A percentile compares a stretch with the other conserved stretches of the same genome.
These are phyloP conservation scores for Anas platyrhynchos DNA, from an alignment of 2,113 vertebrate species.

Conservation along the genomic window DNA sequence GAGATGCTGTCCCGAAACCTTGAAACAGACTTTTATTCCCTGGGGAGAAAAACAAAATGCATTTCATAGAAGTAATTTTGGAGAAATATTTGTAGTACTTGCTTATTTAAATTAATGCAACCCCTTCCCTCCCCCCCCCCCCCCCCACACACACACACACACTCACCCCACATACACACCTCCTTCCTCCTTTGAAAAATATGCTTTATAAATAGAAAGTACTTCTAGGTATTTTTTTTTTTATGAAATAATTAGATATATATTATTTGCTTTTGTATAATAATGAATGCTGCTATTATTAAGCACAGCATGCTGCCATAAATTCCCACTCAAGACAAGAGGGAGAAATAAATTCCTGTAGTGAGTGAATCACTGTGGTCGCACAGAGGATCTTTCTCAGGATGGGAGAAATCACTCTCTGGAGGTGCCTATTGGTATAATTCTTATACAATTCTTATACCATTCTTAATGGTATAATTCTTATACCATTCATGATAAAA, in stretches of 20 bases:
- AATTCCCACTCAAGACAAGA: neutral
- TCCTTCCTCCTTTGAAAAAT: neutral
- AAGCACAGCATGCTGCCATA: neutral
- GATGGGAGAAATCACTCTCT: neutral
- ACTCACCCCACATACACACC: no score
- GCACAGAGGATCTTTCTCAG: neutral
- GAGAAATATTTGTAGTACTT: neutral
- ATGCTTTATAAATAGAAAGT: neutral
- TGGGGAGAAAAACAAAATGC: neutral
- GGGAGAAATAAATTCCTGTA: neutral
- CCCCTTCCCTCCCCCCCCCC: no score
- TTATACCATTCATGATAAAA: neutral
- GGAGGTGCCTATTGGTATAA: fast-evolving
- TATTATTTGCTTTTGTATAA: neutral
- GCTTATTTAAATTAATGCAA: neutral
- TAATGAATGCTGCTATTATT: neutral
- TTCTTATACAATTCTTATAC: no score
- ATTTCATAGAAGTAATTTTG: neutral
- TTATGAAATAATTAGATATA: neutral
- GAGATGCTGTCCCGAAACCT: neutral
- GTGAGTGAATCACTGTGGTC: neutral
- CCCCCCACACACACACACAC: no score
- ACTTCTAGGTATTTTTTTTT: neutral
- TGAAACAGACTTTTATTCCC: neutral
- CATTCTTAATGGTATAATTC: neutral